Conservation (phyloP, 2,113 vertebrate species). For the Dasyornis broadbenti region DNA sequence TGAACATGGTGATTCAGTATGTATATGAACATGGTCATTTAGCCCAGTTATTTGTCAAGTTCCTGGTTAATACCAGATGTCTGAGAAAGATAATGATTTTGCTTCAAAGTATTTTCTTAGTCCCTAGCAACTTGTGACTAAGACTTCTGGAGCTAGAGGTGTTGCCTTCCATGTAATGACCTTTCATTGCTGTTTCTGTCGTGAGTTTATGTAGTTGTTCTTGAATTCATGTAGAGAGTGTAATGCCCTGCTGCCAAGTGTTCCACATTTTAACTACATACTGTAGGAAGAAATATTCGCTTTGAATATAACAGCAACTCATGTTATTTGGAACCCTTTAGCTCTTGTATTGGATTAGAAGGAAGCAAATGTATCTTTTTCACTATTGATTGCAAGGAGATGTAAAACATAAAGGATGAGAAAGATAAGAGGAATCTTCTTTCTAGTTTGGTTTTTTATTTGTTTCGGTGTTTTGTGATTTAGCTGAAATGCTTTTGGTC, state of each 20-base stretch:
- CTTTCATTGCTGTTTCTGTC: not conserved
- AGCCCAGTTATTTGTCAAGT: not conserved
- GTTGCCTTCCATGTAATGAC: not conserved
- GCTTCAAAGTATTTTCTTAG: not conserved
- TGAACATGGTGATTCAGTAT: not conserved
- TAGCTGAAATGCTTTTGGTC: not conserved
- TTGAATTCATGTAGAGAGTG: not conserved
- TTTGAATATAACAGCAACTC: not conserved
- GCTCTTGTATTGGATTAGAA: not conserved
- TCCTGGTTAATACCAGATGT: not conserved
- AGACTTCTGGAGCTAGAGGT: not conserved
- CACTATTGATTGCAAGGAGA: not conserved
- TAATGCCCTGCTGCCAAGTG: not conserved
- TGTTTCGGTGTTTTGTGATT: not conserved
- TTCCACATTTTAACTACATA: not conserved
- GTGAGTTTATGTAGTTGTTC: not conserved
- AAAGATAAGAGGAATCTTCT: not conserved
- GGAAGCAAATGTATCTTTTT: not conserved
- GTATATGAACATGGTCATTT: not conserved
- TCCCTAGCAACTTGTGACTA: not conserved
- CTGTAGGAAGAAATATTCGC: not conserved
- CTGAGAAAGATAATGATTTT: not conserved
- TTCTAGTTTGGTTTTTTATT: not conserved
- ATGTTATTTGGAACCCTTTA: not conserved
- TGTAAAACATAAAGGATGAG: not conserved